A percentile compares a stretch with the other conserved stretches of the same genome.
Evolutionary conservation across 2,113 vertebrate genomes (phyloP).

Genomic region (Oxygymnocypris stewartii): DNA sequence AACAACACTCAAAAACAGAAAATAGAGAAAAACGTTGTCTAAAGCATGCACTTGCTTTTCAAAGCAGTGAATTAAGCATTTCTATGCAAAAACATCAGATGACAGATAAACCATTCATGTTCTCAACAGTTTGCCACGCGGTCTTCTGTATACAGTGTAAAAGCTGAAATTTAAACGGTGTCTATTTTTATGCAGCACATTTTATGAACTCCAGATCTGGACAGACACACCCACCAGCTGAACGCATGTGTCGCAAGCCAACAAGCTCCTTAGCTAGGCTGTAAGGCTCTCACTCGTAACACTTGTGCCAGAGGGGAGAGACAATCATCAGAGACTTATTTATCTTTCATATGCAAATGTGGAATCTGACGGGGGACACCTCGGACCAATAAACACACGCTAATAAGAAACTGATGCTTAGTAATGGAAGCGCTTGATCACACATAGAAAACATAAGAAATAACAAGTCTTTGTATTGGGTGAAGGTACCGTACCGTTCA

Average conservation of each 20-base stretch:
- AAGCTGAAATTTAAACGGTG: conserved; percentile 60
- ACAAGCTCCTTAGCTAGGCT: not conserved
- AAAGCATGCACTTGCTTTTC: not conserved
- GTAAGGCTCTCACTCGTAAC: not conserved
- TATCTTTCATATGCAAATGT: conserved; percentile 32
- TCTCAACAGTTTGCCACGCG: not conserved
- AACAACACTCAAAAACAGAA: conserved; percentile 21
- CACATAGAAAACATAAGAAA: not conserved
- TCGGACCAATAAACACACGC: not conserved
- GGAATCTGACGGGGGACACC: conserved; percentile 10
- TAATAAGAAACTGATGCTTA: conserved; percentile 20
- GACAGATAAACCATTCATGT: not conserved
- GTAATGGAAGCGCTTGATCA: not conserved
- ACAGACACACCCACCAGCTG: conserved; percentile 68
- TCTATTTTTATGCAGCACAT: conserved; percentile 66
- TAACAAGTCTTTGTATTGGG: not conserved
- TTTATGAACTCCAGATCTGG: conserved; percentile 72
- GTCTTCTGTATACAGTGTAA: not conserved
- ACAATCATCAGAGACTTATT: not conserved
- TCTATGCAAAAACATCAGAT: not conserved
- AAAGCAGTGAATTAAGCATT: not conserved
- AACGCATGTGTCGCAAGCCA: conserved; percentile 1
- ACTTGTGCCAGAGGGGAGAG: conserved; percentile 8
- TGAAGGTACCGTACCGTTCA: not conserved
- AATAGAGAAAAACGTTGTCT: not conserved